These are phyloP conservation scores for Podargus strigoides DNA, from an alignment of 2,797 vertebrate genomes.

Conservation along the genomic window DNA sequence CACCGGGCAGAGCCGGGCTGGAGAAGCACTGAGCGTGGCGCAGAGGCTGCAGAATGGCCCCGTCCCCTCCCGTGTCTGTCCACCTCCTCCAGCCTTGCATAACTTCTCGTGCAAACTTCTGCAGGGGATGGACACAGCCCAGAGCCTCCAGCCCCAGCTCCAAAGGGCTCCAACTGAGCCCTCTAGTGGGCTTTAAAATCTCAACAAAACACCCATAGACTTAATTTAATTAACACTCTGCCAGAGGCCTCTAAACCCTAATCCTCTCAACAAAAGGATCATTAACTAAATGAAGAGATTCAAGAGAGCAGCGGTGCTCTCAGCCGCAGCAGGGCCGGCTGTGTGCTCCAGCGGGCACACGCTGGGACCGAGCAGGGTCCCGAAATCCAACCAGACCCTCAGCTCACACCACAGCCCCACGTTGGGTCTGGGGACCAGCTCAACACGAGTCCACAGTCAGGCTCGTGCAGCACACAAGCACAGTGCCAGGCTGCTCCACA, in stretches of 20 bases:
- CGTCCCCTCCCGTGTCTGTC: accelerated
- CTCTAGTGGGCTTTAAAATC: conserved; percentile 39
- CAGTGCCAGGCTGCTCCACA: accelerated
- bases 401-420: accelerated
- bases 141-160: background rate
- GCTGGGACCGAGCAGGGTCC: background rate
- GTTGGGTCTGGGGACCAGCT: accelerated
- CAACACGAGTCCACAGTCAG: accelerated
- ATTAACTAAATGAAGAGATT: conserved; percentile 35
- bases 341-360: background rate
- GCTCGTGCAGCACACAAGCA: accelerated
- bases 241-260: conserved; percentile 38
- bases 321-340: background rate
- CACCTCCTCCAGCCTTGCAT: background rate
- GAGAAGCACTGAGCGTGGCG: accelerated
- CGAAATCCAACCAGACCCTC: background rate
- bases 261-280: conserved; percentile 45
- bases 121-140: background rate
- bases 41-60: background rate
- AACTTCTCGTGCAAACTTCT: background rate
- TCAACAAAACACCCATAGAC: background rate
- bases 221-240: conserved; percentile 56
- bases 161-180: conserved; percentile 25
- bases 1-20: background rate
- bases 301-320: background rate